Evolutionary conservation across 2,888 invertebrate genomes (phyloP).

Genomic region (Nemoura dubitans): DNA sequence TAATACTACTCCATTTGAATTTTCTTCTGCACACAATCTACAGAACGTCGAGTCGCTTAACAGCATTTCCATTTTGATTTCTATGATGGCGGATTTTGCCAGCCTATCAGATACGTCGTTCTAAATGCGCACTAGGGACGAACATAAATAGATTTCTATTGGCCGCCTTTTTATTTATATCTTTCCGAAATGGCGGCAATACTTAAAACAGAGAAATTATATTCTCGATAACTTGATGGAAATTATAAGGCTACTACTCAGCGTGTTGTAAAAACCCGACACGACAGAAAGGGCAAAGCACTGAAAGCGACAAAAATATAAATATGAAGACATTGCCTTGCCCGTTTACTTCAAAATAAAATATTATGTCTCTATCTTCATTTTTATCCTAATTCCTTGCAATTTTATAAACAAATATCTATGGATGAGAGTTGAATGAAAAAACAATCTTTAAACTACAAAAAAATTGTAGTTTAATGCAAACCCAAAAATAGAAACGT

Average conservation of each 20-base stretch:
- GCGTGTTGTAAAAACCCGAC: no score
- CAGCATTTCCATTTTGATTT: constrained; percentile 58
- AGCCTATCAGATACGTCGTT: not conserved
- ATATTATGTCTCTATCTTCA: no score
- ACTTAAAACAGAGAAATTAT: not conserved
- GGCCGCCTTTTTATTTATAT: not conserved
- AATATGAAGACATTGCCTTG: no score
- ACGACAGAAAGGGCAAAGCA: no score
- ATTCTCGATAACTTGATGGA: no score
- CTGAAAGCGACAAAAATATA: no score
- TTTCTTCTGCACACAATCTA: constrained; percentile 79
- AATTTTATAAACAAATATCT: no score
- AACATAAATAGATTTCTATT: not conserved
- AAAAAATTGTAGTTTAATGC: not conserved
- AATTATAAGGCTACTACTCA: no score
- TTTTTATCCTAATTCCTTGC: no score
- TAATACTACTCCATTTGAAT: constrained; percentile 73
- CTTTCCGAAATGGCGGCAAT: not conserved
- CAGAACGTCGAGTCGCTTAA: constrained; percentile 77
- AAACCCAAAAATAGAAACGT: not conserved
- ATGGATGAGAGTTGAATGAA: not conserved
- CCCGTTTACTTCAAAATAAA: no score
- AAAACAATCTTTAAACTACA: not conserved
- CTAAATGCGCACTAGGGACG: not conserved
- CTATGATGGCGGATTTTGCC: constrained; percentile 53